A percentile compares a stretch with the other conserved stretches of the same genome.
Evolutionary conservation across 2,797 vertebrate genomes (phyloP).

Genomic region (Acanthornis magna): DNA sequence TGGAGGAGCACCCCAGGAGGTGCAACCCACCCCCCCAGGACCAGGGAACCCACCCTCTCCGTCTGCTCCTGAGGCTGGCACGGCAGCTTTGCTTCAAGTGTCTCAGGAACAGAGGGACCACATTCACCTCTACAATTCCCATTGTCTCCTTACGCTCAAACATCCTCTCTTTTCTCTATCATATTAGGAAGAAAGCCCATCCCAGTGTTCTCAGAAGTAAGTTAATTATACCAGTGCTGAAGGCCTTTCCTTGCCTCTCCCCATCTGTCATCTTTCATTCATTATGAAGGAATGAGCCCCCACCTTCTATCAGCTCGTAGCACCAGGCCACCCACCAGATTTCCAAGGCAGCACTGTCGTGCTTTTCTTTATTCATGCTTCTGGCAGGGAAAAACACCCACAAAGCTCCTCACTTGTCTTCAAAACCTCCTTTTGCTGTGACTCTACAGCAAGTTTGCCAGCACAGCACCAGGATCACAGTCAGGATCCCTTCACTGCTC

Average conservation of each 20-base stretch:
- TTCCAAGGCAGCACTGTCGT: neutral
- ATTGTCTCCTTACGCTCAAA: neutral
- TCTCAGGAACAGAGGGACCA: neutral
- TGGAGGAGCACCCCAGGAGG: neutral
- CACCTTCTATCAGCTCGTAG: conserved; percentile 31
- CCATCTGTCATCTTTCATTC: conserved; percentile 60
- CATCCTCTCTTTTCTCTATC: neutral
- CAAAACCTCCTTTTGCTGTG: neutral
- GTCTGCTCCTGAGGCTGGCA: neutral
- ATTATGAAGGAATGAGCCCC: conserved; percentile 11
- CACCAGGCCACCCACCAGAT: conserved; percentile 49
- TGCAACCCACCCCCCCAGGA: neutral
- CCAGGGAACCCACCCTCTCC: neutral
- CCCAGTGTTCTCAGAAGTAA: conserved; percentile 18
- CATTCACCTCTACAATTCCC: neutral
- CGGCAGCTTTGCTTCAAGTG: neutral
- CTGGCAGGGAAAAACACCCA: neutral
- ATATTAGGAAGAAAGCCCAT: neutral
- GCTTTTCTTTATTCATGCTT: conserved; percentile 23
- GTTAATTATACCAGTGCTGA: conserved; percentile 31
- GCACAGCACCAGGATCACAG: neutral
- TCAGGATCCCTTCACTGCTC: neutral
- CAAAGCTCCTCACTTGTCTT: neutral
- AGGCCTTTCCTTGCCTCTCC: conserved; percentile 37
- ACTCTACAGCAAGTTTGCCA: neutral